phyloP scores from a whole-genome alignment of 2,797 vertebrate species.

The Enteromius viviparus region DNA sequence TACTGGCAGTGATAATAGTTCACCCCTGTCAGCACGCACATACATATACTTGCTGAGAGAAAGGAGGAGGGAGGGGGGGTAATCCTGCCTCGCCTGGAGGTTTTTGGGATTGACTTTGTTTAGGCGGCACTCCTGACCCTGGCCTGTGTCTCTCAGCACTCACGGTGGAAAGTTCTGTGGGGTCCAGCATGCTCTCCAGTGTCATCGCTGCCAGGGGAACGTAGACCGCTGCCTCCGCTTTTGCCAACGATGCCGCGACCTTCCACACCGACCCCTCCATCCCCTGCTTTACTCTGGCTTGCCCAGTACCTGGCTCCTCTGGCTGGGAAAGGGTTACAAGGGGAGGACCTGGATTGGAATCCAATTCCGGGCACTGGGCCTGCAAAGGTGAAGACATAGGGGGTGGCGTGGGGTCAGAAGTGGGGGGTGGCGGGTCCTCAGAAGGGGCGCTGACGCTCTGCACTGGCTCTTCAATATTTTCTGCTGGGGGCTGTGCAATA shows the following conservation, averaged over 20 bases:
- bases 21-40: slow-evolving; percentile 61
- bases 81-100: slow-evolving; percentile 64
- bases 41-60: slow-evolving; percentile 37
- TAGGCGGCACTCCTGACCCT: slow-evolving; percentile 73
- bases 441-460: slow-evolving; percentile 68
- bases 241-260: slow-evolving; percentile 69
- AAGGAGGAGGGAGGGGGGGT: slow-evolving; percentile 1
- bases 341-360: slow-evolving; percentile 62
- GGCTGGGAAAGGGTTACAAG: slow-evolving; percentile 21
- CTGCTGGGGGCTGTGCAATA: slow-evolving; percentile 83
- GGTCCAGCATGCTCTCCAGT: slow-evolving; percentile 90
- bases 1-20: slow-evolving; percentile 48
- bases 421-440: slow-evolving; percentile 72
- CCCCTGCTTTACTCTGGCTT: slow-evolving; percentile 62
- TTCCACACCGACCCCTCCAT: slow-evolving; percentile 65
- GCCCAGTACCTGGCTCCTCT: slow-evolving; percentile 65
- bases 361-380: slow-evolving; percentile 61
- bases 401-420: slow-evolving; percentile 39
- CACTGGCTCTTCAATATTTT: slow-evolving; percentile 72
- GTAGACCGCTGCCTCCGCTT: slow-evolving; percentile 70
- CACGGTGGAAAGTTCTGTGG: slow-evolving; percentile 98
- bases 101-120: slow-evolving; percentile 79
- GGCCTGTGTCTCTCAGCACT: slow-evolving; percentile 90
- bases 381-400: slow-evolving; percentile 61
- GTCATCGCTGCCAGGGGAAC: slow-evolving; percentile 78